Evolutionary conservation across 1,140 invertebrate species (phyloP), one percentile per base, ranked within the genome.

Genomic region (Cecropterus lyciades): DNA sequence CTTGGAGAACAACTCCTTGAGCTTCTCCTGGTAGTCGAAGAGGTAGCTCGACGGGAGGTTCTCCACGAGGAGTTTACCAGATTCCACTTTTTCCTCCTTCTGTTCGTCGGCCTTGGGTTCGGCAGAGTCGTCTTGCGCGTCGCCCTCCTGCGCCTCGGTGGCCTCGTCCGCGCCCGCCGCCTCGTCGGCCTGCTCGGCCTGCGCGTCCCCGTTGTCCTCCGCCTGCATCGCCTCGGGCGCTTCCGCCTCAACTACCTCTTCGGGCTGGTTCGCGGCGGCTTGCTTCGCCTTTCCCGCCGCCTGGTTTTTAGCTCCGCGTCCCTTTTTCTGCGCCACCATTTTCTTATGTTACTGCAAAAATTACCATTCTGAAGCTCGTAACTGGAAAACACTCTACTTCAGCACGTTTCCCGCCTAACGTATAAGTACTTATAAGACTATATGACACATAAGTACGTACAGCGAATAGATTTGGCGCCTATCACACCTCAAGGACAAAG

Each of bases 51-150:
- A 81, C 5, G 88, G 89, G n/a, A 91, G 82, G 63, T 91, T 91
- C 71, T 91, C 89, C 11, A 92, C 83, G 3, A 92, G 85, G 48
- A 92, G 73, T 88, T 92, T 92, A 83, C 88, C 89, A 78, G 89
- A 81, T 77, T 90, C 87, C 11, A 89, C 81, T 67, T 91, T 90
- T 14, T 90, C 85, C 65, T 88, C 33, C 33, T 37, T 85, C 48
- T 78, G 78, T 15, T 89, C 85, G 59, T 89, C 87, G 14, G 65
- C 24, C 46, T 79, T 80, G 13, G 65, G n/a, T 27, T 78, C 81
- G 0, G 79, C 83, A 9, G 33, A 10, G 33, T 75, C 53, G 43
- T 72, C 70, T 46, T 79, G 60, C 78, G 62, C 55, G 69, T 70
- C 67, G 67, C 11, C 74, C 73, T 14, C 45, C 71, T 68, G 56